Conservation (phyloP, 2,888 invertebrate genomes). For the Drosophila multiciliata region DNA sequence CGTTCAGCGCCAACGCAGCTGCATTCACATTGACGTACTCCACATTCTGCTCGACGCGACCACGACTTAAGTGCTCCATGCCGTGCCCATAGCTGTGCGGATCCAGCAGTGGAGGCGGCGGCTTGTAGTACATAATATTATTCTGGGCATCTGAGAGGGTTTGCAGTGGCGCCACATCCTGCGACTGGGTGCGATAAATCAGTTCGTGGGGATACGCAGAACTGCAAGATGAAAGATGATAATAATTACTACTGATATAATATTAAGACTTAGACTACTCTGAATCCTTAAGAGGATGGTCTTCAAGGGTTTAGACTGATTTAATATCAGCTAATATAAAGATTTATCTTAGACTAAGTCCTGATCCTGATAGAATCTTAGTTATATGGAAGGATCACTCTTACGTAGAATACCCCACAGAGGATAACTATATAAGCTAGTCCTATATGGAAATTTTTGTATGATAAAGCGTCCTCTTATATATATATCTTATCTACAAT, state of each 20-base stretch:
- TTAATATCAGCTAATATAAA: neutral
- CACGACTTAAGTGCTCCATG: constrained; percentile 66
- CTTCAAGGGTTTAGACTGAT: neutral
- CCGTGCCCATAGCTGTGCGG: constrained; percentile 66
- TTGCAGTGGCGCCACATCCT: constrained; percentile 85
- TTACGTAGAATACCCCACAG: too few relatives aligned
- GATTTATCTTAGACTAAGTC: neutral
- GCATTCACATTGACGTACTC: constrained; percentile 76
- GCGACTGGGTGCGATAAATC: constrained; percentile 93
- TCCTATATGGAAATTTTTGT: neutral
- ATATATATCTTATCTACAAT: neutral
- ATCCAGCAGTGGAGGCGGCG: constrained; percentile 81
- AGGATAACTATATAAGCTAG: neutral
- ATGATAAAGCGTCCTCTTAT: neutral
- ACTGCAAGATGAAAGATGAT: constrained; percentile 38
- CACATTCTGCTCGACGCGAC: constrained; percentile 67
- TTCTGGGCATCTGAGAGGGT: constrained; percentile 70
- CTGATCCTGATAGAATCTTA: neutral
- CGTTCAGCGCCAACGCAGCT: constrained; percentile 70
- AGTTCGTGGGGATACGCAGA: constrained; percentile 87
- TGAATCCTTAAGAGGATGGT: neutral
- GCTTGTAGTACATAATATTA: constrained; percentile 82
- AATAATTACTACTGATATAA: neutral
- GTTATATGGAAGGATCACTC: neutral
- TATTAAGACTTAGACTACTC: neutral